Evolutionary conservation across 2,113 vertebrate species (phyloP).

Genomic region (Sporophila hypoxantha): DNA sequence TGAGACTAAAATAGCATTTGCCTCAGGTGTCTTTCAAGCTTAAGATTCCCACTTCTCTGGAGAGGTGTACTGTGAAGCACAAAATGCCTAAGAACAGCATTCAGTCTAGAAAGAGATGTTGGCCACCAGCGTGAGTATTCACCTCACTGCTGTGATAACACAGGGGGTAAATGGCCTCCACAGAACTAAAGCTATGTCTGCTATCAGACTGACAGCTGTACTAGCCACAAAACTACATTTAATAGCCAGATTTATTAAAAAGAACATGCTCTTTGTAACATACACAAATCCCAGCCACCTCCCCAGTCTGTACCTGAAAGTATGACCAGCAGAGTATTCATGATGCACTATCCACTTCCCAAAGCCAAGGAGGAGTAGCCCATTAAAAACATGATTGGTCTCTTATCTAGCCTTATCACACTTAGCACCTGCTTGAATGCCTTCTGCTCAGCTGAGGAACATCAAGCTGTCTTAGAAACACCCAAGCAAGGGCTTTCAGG

Average conservation of each 20-base stretch:
- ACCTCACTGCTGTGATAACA: neutral
- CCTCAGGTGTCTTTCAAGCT: neutral
- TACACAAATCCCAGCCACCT: neutral
- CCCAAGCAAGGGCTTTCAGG: neutral
- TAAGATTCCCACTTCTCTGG: neutral
- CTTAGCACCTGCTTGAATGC: neutral
- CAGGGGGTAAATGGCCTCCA: neutral
- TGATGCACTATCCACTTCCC: rapidly evolving
- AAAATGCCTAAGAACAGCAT: neutral
- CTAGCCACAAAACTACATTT: neutral
- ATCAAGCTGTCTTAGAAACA: neutral
- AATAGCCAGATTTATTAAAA: neutral
- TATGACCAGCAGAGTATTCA: rapidly evolving
- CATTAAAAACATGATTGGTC: neutral
- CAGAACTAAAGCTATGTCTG: neutral
- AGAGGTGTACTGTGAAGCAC: neutral
- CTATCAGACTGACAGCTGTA: neutral
- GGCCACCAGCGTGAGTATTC: neutral
- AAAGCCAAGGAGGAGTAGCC: neutral
- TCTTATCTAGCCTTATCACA: neutral
- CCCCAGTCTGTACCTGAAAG: neutral
- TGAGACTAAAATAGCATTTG: neutral
- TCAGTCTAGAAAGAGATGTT: neutral
- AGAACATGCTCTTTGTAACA: neutral
- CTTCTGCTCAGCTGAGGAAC: neutral